A percentile compares a stretch with the other conserved stretches of the same genome.
phyloP scores from a whole-genome alignment of 2,113 vertebrate genomes.

The Trichechus manatus region DNA sequence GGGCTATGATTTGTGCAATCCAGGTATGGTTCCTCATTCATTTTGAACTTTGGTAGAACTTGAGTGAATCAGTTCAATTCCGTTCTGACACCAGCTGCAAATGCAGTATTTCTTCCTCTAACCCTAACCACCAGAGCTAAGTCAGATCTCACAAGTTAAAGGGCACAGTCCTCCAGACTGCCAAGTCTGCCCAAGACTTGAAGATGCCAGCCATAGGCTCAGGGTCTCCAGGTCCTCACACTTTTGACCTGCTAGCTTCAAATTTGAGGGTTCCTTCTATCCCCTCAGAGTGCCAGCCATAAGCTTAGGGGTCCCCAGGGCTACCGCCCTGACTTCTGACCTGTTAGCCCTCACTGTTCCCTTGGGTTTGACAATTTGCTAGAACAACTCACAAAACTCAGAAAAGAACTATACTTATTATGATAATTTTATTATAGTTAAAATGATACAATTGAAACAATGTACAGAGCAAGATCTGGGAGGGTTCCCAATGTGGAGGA shows the following conservation, averaged over 20 bases:
- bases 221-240: not conserved
- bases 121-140: not conserved
- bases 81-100: not conserved
- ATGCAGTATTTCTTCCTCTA: not conserved
- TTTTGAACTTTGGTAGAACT: constrained; percentile 23
- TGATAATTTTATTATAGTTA: not conserved
- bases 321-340: too few species aligned
- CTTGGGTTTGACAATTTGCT: not conserved
- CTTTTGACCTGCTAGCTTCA: not conserved
- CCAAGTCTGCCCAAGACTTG: not conserved
- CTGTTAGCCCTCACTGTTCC: not conserved
- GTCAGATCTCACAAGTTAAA: not conserved
- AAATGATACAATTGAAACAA: not conserved
- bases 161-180: not conserved
- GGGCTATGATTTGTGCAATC: not conserved
- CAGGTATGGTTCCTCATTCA: not conserved
- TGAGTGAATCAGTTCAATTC: not conserved
- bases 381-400: not conserved
- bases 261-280: not conserved
- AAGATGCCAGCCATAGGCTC: not conserved
- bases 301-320: too few species aligned
- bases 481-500: not conserved
- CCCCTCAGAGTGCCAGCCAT: too few species aligned
- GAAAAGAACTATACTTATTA: too few species aligned
- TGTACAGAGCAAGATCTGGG: not conserved